A percentile compares a stretch with the other conserved stretches of the same genome.
Evolutionary conservation across 2,888 invertebrate genomes (phyloP).

Genomic region (Conops quadrifasciatus): DNA sequence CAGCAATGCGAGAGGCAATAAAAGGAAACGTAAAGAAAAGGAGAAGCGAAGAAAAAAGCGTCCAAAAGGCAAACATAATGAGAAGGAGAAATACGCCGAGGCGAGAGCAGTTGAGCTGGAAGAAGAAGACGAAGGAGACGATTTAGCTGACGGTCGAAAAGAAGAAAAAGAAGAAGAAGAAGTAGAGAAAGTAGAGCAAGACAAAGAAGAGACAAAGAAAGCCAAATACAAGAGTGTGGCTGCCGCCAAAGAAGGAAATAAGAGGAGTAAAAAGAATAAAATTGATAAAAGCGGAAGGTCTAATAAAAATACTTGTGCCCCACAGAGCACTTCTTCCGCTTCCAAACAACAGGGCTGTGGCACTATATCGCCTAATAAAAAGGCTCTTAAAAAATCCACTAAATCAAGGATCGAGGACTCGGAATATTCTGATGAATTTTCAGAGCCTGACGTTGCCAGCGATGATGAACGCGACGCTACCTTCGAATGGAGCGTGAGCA

Average conservation of each 20-base stretch:
- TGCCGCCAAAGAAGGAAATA: constrained; percentile 37
- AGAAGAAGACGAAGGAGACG: constrained; percentile 41
- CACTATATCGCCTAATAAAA: constrained; percentile 3
- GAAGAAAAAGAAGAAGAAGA: constrained; percentile 35
- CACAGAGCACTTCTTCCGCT: not conserved
- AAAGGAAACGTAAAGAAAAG: constrained; percentile 63
- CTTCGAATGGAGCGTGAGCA: constrained; percentile 27
- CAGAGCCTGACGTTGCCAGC: constrained; percentile 15
- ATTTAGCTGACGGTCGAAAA: constrained; percentile 28
- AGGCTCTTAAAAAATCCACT: constrained; percentile 6
- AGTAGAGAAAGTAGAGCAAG: constrained; percentile 2
- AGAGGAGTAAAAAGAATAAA: constrained; percentile 50
- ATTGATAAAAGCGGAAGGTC: constrained; percentile 41
- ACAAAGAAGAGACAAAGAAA: constrained; percentile 34
- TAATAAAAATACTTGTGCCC: not conserved
- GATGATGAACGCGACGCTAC: constrained; percentile 31
- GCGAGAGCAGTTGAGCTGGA: constrained; percentile 40
- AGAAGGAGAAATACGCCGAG: constrained; percentile 36
- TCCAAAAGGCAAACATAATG: constrained; percentile 51
- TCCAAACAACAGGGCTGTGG: constrained; percentile 1
- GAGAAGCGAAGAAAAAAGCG: constrained; percentile 63
- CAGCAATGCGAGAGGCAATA: constrained; percentile 50
- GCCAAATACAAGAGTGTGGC: constrained; percentile 38
- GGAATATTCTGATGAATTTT: constrained; percentile 17
- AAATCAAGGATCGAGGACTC: constrained; percentile 19